A percentile compares a stretch with the other conserved stretches of the same genome.
Conservation (phyloP, 1,140 invertebrate species). For the Habropoda laboriosa region DNA sequence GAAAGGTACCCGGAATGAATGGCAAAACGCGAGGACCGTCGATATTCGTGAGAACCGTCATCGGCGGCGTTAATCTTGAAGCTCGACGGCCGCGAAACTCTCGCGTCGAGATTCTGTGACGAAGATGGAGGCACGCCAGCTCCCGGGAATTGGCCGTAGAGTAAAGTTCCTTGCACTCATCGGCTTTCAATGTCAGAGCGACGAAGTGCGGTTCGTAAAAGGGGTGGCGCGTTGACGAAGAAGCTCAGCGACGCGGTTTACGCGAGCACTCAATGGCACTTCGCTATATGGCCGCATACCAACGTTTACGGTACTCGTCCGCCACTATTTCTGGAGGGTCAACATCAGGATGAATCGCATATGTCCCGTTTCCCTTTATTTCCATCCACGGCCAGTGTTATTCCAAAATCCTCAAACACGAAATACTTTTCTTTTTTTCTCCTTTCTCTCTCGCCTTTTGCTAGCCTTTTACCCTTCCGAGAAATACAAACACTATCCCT, state of each 20-base stretch:
- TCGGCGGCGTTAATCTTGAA: neutral
- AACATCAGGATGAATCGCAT: constrained; percentile 29
- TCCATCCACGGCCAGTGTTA: constrained; percentile 13
- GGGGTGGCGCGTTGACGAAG: neutral
- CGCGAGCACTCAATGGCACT: constrained; percentile 33
- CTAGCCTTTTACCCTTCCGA: neutral
- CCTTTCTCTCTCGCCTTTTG: neutral
- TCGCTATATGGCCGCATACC: constrained; percentile 24
- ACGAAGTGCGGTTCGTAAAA: neutral
- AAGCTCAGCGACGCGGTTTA: neutral
- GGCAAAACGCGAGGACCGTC: neutral
- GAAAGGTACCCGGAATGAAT: too few species aligned
- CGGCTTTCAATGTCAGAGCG: constrained; percentile 17
- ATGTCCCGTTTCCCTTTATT: constrained; percentile 18
- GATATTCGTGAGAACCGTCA: neutral
- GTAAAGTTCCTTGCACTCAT: constrained; percentile 20
- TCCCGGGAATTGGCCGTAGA: neutral
- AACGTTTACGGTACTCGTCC: constrained; percentile 31
- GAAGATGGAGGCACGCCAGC: constrained; percentile 13
- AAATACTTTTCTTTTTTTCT: neutral
- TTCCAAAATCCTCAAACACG: neutral
- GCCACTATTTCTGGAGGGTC: constrained; percentile 36
- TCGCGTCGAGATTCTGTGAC: neutral
- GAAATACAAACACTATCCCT: neutral
- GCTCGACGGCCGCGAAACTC: neutral